Evolutionary conservation across 2,113 vertebrate species (phyloP).

Genomic region (Heterotilapia buettikoferi): DNA sequence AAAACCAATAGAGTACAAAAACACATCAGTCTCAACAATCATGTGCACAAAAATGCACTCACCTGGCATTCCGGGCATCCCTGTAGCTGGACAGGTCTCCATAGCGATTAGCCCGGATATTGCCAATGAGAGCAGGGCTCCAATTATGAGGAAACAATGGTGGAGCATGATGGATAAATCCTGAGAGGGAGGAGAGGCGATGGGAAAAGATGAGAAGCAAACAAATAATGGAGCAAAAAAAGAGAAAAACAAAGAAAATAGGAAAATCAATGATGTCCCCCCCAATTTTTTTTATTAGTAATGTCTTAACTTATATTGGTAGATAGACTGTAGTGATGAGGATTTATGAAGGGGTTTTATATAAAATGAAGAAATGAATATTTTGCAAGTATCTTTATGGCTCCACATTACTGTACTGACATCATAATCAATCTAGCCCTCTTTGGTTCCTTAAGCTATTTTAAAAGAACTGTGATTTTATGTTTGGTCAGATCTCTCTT

Average conservation of each 20-base stretch:
- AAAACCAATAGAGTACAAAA: background rate
- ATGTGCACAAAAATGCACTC: background rate
- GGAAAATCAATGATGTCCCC: background rate
- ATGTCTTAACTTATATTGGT: background rate
- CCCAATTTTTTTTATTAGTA: background rate
- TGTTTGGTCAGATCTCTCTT: background rate
- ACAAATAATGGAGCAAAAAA: background rate
- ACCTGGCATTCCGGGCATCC: constrained; percentile 49
- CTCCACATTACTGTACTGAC: background rate
- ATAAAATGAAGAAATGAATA: background rate
- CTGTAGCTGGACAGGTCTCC: constrained; percentile 21
- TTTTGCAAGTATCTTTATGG: background rate
- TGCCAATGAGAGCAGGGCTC: background rate
- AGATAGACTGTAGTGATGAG: background rate
- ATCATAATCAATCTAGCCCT: background rate
- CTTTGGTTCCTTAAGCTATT: background rate
- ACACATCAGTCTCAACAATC: background rate
- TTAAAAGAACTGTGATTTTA: background rate
- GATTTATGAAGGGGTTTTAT: background rate
- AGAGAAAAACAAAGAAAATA: background rate
- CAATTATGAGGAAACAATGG: background rate
- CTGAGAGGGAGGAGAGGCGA: background rate
- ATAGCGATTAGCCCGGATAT: background rate
- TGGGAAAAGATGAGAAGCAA: background rate
- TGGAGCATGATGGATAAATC: constrained; percentile 4